Conservation (phyloP, 2,888 invertebrate species). For the Drosophila planitibia region DNA sequence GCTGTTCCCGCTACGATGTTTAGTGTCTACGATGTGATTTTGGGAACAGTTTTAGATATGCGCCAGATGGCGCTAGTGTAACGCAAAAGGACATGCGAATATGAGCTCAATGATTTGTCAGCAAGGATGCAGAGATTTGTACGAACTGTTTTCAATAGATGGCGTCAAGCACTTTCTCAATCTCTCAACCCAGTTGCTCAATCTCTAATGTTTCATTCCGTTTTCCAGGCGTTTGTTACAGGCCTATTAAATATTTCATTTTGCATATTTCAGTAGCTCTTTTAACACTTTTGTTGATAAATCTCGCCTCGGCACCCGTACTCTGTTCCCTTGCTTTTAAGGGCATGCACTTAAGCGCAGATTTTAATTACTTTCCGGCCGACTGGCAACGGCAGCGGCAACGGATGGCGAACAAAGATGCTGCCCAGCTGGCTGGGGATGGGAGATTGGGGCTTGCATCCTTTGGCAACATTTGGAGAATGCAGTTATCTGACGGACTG, state of each 20-base stretch:
- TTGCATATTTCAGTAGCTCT: conserved; percentile 50
- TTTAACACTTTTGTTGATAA: conserved; percentile 48
- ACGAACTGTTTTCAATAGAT: conserved; percentile 15
- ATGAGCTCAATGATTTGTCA: conserved; percentile 12
- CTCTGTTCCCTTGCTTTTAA: conserved; percentile 48
- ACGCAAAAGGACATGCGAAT: conserved; percentile 35
- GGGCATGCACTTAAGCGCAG: conserved; percentile 78
- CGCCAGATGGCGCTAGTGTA: conserved; percentile 53
- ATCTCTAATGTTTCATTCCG: background rate
- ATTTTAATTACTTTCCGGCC: conserved; percentile 79
- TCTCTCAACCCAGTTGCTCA: conserved; percentile 7
- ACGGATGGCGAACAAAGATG: conserved; percentile 63
- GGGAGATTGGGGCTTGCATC: conserved; percentile 16
- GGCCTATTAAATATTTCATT: conserved; percentile 60
- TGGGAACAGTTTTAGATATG: conserved; percentile 44
- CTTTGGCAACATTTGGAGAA: conserved; percentile 72
- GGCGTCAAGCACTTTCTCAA: conserved; percentile 28
- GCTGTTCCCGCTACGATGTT: conserved; percentile 27
- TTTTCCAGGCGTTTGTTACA: conserved; percentile 3
- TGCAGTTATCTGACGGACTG: conserved; percentile 67
- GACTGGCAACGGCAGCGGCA: conserved; percentile 64
- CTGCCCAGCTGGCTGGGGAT: conserved; percentile 14
- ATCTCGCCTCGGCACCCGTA: background rate
- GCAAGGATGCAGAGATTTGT: conserved; percentile 29
- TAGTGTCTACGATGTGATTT: conserved; percentile 21